Evolutionary conservation across 2,888 invertebrate species (phyloP).

Genomic region (Pteria penguin): DNA sequence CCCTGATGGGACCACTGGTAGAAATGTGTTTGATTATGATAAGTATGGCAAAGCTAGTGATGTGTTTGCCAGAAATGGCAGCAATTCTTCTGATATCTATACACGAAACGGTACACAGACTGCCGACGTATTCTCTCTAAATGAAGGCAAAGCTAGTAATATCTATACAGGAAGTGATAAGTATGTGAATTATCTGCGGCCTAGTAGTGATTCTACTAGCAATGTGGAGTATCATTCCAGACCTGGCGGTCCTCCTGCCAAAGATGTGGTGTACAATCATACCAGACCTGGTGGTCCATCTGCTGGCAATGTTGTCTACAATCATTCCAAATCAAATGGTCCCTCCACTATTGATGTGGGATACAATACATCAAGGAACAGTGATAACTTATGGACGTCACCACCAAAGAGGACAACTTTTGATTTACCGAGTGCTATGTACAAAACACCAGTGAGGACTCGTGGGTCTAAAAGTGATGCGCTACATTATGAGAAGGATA

Average conservation of each 20-base stretch:
- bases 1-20: conserved; percentile 2
- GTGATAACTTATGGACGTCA: conserved; percentile 29
- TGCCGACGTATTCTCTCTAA: too few species aligned
- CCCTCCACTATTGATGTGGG: too few species aligned
- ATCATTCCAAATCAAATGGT: too few species aligned
- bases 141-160: conserved; percentile 36
- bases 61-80: conserved; percentile 42
- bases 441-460: conserved; percentile 50
- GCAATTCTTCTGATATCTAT: too few species aligned
- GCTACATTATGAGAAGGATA: conserved; percentile 36
- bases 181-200: conserved; percentile 31
- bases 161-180: conserved; percentile 43
- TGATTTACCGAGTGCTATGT: conserved; percentile 26
- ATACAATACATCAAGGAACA: conserved; percentile 42
- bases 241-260: too few species aligned
- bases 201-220: conserved; percentile 41
- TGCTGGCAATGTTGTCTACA: too few species aligned
- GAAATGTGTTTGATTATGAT: conserved; percentile 4
- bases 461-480: conserved; percentile 26
- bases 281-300: too few species aligned
- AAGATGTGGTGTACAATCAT: too few species aligned
- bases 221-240: too few species aligned
- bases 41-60: conserved; percentile 33
- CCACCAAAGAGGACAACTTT: conserved; percentile 36
- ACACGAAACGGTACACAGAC: too few species aligned